Base-by-base conservation (phyloP, 2,888 invertebrate genomes). In the Lithophane socia region DNA sequence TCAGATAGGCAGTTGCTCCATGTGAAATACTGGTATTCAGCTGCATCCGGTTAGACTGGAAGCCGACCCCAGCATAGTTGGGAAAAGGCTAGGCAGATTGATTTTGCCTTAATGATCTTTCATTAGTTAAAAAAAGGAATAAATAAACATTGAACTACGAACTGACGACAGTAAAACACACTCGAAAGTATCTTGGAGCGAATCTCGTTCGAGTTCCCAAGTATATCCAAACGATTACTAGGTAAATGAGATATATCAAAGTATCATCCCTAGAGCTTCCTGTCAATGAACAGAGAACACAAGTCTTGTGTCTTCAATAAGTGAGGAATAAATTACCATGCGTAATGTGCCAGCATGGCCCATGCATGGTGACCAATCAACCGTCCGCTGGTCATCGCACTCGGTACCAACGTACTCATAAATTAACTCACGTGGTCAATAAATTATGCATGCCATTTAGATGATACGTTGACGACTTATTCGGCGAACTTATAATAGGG, bases 291-390 rank as follows among this genome's bases (percentile, higher is more conserved):
- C 66, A 76, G 54, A 12, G 75, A 83, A 78, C 74, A 77, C 68
- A 72, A 73, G 80, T 71, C 78, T 84, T 82, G 88, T 88, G 85
- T 87, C 80, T 85, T 80, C 69, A 74, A 82, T 64, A 77, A 78
- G 12, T 37, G 21, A 67, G 37, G 75, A 73, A 82, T 85, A 76
- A 80, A 86, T 85, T 86, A 80, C 73, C 77, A 81, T 74, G 61
- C 82, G 58, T 75, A 71, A 77, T 83, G 69, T 65, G 64, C 70
- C 66, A 75, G 42, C 49, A 44, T 77, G 52, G 56, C 42, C 71
- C 79, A 49, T 47, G 72, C 37, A 60, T 37, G 73, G 74, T 75
- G 79, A 75, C 77, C 84, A 80, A 79, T 82, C 83, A 86, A 54
- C 73, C 83, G 65, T 82, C 60, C 42, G 13, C 67, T 76, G 87